Conservation (phyloP, 1,140 invertebrate species). For the Lerema accius region DNA sequence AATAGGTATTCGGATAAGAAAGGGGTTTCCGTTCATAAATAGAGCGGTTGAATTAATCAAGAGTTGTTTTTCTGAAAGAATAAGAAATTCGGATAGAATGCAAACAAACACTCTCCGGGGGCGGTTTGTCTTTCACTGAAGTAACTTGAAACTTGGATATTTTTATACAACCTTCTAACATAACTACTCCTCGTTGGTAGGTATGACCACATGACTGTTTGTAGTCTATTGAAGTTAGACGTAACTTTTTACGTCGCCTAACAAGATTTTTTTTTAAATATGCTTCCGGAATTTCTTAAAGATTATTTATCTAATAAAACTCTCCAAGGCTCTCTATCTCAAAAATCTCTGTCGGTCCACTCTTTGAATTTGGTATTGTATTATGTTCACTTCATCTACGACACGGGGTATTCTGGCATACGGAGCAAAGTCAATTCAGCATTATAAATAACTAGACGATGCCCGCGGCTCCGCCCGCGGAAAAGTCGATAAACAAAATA, state of each 20-base stretch:
- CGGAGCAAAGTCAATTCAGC: too few species aligned
- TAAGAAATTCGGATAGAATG: conserved; percentile 43
- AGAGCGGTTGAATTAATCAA: conserved; percentile 61
- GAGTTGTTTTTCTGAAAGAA: conserved; percentile 50
- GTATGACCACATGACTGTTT: neutral
- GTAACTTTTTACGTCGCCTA: neutral
- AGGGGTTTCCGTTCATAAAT: conserved; percentile 40
- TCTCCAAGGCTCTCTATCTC: too few species aligned
- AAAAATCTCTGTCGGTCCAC: too few species aligned
- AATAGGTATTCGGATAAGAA: conserved; percentile 16
- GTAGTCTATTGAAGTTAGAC: neutral
- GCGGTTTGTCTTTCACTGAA: conserved; percentile 47
- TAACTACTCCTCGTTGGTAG: neutral
- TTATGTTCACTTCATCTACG: too few species aligned
- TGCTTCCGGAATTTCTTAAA: neutral
- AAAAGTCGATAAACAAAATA: too few species aligned
- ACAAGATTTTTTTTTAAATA: neutral
- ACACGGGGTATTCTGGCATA: too few species aligned
- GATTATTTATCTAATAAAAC: too few species aligned
- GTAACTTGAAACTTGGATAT: conserved; percentile 40
- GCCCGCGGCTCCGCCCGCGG: too few species aligned
- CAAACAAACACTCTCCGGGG: conserved; percentile 50
- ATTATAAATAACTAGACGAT: too few species aligned
- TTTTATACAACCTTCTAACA: conserved; percentile 3
- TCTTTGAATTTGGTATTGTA: too few species aligned